These are phyloP conservation scores for Daboia siamensis DNA, from an alignment of 2,113 vertebrate genomes.

Conservation along the genomic window DNA sequence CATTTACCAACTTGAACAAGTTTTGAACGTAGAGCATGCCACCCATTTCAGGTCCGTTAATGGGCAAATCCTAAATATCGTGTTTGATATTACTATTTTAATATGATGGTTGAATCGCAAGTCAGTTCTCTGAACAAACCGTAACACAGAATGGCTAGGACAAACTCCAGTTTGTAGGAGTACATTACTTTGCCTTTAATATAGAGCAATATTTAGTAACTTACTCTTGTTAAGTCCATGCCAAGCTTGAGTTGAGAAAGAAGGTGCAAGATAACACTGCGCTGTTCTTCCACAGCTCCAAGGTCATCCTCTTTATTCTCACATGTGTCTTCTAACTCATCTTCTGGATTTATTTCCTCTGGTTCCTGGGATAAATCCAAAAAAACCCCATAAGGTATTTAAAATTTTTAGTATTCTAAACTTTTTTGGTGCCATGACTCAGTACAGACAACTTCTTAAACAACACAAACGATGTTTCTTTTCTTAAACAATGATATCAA, in stretches of 20 bases:
- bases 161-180: background rate
- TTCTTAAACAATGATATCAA: background rate
- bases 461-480: background rate
- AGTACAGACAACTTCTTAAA: background rate
- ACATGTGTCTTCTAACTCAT: slow-evolving; percentile 85
- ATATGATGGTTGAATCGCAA: background rate
- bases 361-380: slow-evolving; percentile 75
- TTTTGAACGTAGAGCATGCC: background rate
- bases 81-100: background rate
- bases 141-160: background rate
- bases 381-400: background rate
- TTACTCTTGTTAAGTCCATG: slow-evolving; percentile 97
- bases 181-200: background rate
- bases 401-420: background rate
- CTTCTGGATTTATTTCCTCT: slow-evolving; percentile 86
- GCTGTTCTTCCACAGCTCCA: slow-evolving; percentile 92
- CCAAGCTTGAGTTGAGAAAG: slow-evolving; percentile 97
- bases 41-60: background rate
- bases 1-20: background rate
- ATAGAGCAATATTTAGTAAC: slow-evolving; percentile 41
- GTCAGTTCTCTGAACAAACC: background rate
- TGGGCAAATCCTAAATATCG: background rate
- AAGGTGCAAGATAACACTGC: slow-evolving; percentile 95
- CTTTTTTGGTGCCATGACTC: background rate
- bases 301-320: slow-evolving; percentile 88